A percentile compares a stretch with the other conserved stretches of the same genome.
Conservation (phyloP, 2,113 vertebrate species). For the Neoarius graeffei region DNA sequence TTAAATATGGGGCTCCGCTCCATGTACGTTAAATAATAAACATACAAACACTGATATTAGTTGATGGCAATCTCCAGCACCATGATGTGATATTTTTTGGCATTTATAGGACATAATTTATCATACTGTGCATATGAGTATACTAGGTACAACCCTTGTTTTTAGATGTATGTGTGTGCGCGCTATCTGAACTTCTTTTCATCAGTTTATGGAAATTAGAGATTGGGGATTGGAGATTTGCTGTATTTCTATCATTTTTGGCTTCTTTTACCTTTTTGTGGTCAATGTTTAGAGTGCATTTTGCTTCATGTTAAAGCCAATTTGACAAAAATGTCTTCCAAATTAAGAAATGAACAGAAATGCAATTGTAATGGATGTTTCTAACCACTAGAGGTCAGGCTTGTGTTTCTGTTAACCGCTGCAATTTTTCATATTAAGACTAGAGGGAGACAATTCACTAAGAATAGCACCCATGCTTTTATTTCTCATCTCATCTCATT, state of each 20-base stretch:
- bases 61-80: background rate
- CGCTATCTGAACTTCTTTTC: no score
- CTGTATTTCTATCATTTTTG: background rate
- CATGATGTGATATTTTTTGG: background rate
- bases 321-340: background rate
- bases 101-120: background rate
- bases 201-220: background rate
- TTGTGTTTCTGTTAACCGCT: background rate
- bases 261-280: no score
- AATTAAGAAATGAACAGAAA: background rate
- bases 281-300: background rate
- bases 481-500: no score
- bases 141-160: no score
- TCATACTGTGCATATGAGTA: background rate
- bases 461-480: background rate
- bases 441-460: constrained; percentile 22
- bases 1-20: no score
- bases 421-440: background rate
- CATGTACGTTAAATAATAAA: background rate
- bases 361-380: background rate
- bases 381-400: constrained; percentile 10
- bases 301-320: background rate
- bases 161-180: background rate
- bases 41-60: background rate
- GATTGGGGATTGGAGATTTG: background rate